Evolutionary conservation across 2,888 invertebrate genomes (phyloP), one percentile per base, ranked within the genome.

Genomic region (Drosophila sordidula): DNA sequence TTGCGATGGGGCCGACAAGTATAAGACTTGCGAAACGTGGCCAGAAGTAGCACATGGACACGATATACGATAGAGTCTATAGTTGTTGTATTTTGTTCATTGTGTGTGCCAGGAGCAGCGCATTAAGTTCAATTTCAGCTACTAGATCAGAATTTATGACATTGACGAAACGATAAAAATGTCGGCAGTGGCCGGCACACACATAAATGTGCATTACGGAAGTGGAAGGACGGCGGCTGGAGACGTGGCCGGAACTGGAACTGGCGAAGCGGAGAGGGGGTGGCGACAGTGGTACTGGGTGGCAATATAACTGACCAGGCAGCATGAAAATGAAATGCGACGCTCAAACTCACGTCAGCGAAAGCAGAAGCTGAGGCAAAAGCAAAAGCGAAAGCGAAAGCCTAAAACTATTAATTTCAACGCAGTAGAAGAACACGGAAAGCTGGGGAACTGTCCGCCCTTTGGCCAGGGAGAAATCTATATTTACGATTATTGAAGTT

Each of bases 401-500:
- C 83, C 80, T 85, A 83, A 85, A 87, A 86, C 85, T 86, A 86
- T 86, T 87, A 87, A 86, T 87, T 85, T 86, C 83, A 78, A 80
- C 85, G 61, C 59, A 66, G 65, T 64, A 39, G 65, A 46, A 66
- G 29, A 39, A 55, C 36, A 29, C 11, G 39, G 26, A 45, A 44
- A 26, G n/a, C 36, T 25, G 49, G 38, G 16, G 18, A 29, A 51
- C 45, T 44, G 68, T 47, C 41, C 49, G 66, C 52, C 62, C 77
- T 61, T 74, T 51, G 77, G 63, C 59, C 63, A 73, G 70, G 64
- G 74, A 85, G 89, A 89, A 90, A 90, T 90, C 90, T 90, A 90
- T 90, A 90, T 90, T 90, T 90, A 90, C 90, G 90, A 90, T 90
- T 90, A 90, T 90, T 90, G 90, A 90, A 90, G 89, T 90, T 90